These are phyloP conservation scores for Poecilia wingei DNA, from an alignment of 2,797 vertebrate genomes.

Conservation along the genomic window DNA sequence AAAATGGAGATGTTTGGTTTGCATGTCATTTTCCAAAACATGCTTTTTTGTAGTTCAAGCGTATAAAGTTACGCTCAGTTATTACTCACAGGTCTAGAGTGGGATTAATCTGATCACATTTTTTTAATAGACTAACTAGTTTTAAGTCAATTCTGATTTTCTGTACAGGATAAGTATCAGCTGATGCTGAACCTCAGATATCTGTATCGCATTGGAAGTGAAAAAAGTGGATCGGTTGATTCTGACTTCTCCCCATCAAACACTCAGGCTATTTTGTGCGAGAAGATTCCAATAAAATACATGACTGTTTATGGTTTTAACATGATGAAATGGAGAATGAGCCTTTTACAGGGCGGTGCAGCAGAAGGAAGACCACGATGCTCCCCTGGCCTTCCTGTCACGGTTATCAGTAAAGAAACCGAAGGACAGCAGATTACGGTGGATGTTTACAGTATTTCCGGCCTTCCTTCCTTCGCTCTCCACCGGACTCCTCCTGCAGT, in stretches of 20 bases:
- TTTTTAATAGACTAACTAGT: no score
- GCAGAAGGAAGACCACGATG: slow-evolving; percentile 19
- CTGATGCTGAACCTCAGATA: no score
- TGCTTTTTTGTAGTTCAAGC: no score
- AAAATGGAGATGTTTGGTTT: no score
- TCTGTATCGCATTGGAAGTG: no score
- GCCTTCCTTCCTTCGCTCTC: slow-evolving; percentile 26
- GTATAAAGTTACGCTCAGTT: no score
- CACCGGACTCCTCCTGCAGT: slow-evolving; percentile 31
- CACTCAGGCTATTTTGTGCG: not conserved
- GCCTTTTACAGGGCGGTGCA: not conserved
- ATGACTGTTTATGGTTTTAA: not conserved
- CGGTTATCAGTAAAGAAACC: slow-evolving; percentile 31
- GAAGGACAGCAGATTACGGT: slow-evolving; percentile 49
- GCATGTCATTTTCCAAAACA: no score
- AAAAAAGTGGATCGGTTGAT: no score
- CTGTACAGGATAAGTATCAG: no score
- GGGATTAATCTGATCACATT: no score
- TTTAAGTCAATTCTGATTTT: no score
- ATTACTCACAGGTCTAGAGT: no score
- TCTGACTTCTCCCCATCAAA: not conserved
- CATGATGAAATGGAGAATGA: not conserved
- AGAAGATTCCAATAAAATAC: not conserved
- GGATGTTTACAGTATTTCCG: slow-evolving; percentile 38
- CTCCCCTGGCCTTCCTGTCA: slow-evolving; percentile 18